Base-by-base conservation (phyloP, 2,888 invertebrate genomes). In the Dryomyza anilis region DNA sequence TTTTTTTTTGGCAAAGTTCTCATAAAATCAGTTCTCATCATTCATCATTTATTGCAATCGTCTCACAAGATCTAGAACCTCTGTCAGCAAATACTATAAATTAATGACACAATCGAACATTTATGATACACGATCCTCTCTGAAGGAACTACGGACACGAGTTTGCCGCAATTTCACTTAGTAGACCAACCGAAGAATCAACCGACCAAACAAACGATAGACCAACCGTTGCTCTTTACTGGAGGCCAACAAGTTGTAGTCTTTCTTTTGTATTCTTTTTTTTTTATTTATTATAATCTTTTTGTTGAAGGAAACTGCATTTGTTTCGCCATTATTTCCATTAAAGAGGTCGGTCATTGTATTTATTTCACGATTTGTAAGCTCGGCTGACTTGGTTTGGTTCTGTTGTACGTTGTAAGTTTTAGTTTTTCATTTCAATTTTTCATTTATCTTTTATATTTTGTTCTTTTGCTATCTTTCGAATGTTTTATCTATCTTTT, bases 271-370 rank as follows among this genome's bases (percentile, higher is more conserved):
- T 14, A 10, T 6, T 21, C 12, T 33, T 33, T 16, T 36, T 48
- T n/a, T n/a, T n/a, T n/a, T n/a, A n/a, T 23, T 48, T 60, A 29
- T 29, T 58, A 21, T 45, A 46, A 59, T 29, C 61, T 12, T 29
- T 53, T 61, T 61, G 21, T 27, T 45, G 58, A 58, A 43, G 46
- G 46, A 58, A 43, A 45, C 29, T 58, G 16, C 55, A 55, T 30
- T 55, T 30, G 21, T 29, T 46, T n/a, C 43, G 45, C 45, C 45
- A 39, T 39, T 58, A 8, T 46, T 30, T 27, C 23, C 30, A n/a
- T n/a, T n/a, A n/a, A 21, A 33, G 61, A 30, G 61, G 53, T 53
- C 61, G 61, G 61, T 61, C 61, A 53, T 61, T 61, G 61, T 53
- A 61, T 61, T 61, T 61, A n/a, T 61, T 61, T 61, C 52, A 61